Percentiles rank a stretch among this genome's conserved stretches.
Evolutionary conservation across 2,113 vertebrate species (phyloP).

Genomic region (Heloderma charlesbogerti): DNA sequence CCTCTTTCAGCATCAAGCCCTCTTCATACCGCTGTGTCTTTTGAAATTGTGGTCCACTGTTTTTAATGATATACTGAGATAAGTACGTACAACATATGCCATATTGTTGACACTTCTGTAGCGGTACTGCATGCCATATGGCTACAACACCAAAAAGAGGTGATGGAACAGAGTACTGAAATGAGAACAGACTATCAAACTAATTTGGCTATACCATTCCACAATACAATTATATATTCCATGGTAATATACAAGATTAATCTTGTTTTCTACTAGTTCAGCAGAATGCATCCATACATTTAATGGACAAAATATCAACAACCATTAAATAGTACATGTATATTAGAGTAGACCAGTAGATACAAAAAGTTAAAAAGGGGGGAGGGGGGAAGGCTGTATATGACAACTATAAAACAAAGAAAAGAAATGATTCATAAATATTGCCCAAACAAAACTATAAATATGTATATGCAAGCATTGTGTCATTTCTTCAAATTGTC

Average conservation of each 20-base stretch:
- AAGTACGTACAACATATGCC: slow-evolving; percentile 74
- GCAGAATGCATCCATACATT: slow-evolving; percentile 62
- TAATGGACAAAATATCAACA: slow-evolving; percentile 30
- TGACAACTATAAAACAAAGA: slow-evolving; percentile 66
- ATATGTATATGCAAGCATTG: slow-evolving; percentile 47
- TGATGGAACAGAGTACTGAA: slow-evolving; percentile 72
- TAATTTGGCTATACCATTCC: slow-evolving; percentile 71
- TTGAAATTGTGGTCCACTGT: slow-evolving; percentile 74
- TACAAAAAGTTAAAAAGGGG: slow-evolving; percentile 56
- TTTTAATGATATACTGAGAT: slow-evolving; percentile 74
- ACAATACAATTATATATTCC: slow-evolving; percentile 39
- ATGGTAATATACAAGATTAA: not conserved
- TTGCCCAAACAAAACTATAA: slow-evolving; percentile 56
- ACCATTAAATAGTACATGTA: slow-evolving; percentile 65
- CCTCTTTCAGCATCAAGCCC: slow-evolving; percentile 57
- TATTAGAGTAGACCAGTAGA: slow-evolving; percentile 51
- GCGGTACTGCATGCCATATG: slow-evolving; percentile 73
- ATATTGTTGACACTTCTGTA: slow-evolving; percentile 75
- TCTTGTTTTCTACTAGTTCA: not conserved
- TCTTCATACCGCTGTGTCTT: slow-evolving; percentile 70
- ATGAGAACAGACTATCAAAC: slow-evolving; percentile 70
- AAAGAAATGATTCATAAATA: slow-evolving; percentile 59
- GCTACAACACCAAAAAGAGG: slow-evolving; percentile 72
- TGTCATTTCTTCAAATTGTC: slow-evolving; percentile 55
- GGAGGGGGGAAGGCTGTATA: too few species aligned